Base-by-base conservation (phyloP, 2,888 invertebrate species). In the Ochropacha duplaris region DNA sequence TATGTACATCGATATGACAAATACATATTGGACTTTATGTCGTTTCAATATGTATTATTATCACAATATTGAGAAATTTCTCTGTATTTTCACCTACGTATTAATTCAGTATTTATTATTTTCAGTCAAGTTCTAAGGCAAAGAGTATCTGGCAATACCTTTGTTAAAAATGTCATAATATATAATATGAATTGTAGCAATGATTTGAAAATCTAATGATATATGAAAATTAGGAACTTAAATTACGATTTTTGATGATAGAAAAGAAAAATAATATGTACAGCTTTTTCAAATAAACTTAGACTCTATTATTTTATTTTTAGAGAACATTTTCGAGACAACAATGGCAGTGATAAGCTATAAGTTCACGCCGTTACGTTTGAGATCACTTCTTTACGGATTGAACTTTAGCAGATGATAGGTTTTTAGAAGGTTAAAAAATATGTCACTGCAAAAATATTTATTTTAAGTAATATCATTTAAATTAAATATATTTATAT, bases 371-470 rank as follows among this genome's bases (percentile, higher is more conserved):
- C 84, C 74, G 74, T 74, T 72, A 64, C 70, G 72, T 79, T 85
- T 90, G 91, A 91, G 91, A 91, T 91, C 91, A 86, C 90, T 87
- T 85, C 88, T 79, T 77, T 78, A 81, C 78, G 78, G 83, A 78
- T 68, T 71, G 74, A 76, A 76, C 76, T 70, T 76, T 64, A 69
- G 66, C 73, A 70, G 68, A 67, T 74, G 69, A 71, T 65, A 64
- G 66, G 59, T 62, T 54, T 50, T 62, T 67, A 65, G 68, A 69
- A 76, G 67, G 77, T 65, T 71, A 67, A 58, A 71, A 72, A 70
- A 72, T 59, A 57, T 57, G 64, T 61, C 49, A 57, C 44, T 19
- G 14, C 14, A 19, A 44, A n/a, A 73, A 71, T 69, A 74, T 44
- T 44, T 16, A n/a, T 67, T 24, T 4, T 73, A 66, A 62, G 66